These are phyloP conservation scores for Ochropacha duplaris DNA, from an alignment of 2,888 invertebrate genomes.

Conservation along the genomic window DNA sequence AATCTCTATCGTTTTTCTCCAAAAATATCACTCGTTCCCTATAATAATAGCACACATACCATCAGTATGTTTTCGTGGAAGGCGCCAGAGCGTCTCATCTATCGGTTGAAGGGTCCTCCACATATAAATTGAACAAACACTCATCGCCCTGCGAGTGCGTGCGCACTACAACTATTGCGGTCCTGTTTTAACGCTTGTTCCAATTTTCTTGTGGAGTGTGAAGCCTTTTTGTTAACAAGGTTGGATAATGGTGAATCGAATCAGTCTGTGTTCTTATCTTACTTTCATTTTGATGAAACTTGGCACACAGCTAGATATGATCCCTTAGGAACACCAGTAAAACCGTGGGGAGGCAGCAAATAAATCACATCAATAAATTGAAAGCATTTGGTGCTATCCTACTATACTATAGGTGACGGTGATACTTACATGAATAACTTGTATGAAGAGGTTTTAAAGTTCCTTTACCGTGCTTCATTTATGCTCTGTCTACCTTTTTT, in stretches of 20 bases:
- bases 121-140: constrained; percentile 63
- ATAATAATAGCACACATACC: not conserved
- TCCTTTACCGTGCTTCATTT: no score
- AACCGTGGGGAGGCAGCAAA: no score
- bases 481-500: no score
- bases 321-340: no score
- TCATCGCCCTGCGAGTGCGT: constrained; percentile 24
- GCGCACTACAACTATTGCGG: constrained; percentile 20
- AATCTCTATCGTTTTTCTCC: not conserved
- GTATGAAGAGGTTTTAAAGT: no score
- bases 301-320: no score
- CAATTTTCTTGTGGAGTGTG: not conserved
- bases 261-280: not conserved
- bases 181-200: constrained; percentile 16
- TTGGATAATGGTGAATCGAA: not conserved
- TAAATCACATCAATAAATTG: no score
- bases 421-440: no score
- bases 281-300: no score
- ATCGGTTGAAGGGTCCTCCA: constrained; percentile 44
- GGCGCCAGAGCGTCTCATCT: constrained; percentile 63
- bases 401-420: no score
- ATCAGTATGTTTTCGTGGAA: constrained; percentile 11
- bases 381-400: no score
- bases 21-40: not conserved
- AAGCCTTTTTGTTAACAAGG: not conserved